Conservation (phyloP, 2,888 invertebrate species). For the Nyleta sp. region DNA sequence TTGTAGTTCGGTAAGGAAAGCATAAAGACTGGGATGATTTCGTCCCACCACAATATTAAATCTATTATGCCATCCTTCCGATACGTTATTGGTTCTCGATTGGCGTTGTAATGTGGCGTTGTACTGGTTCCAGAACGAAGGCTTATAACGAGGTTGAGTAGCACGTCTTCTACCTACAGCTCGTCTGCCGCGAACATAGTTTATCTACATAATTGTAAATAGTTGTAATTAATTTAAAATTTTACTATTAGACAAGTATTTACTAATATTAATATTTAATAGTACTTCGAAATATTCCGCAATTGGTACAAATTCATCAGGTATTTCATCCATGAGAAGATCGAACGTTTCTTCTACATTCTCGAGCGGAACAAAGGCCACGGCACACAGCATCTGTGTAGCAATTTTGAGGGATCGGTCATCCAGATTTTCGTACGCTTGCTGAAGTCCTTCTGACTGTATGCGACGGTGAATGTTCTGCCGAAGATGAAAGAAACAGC, state of each 20-base stretch:
- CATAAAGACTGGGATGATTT: too few species aligned
- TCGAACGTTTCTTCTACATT: not conserved
- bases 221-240: not conserved
- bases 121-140: not conserved
- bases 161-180: slow-evolving; percentile 4
- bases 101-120: not conserved
- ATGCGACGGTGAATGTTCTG: too few species aligned
- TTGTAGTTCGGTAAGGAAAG: too few species aligned
- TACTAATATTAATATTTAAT: not conserved
- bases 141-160: not conserved
- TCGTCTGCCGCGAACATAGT: not conserved
- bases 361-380: not conserved
- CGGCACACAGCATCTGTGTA: not conserved
- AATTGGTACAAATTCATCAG: not conserved
- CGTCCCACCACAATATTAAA: too few species aligned
- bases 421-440: too few species aligned
- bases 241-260: not conserved
- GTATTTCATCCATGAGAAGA: not conserved
- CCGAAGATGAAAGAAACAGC: too few species aligned
- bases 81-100: not conserved
- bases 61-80: not conserved
- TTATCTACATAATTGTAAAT: not conserved
- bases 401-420: too few species aligned
- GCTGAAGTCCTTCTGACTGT: too few species aligned
- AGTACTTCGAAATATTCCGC: not conserved